Base-by-base conservation (phyloP, 2,888 invertebrate species). In the Sinelater perroti region DNA sequence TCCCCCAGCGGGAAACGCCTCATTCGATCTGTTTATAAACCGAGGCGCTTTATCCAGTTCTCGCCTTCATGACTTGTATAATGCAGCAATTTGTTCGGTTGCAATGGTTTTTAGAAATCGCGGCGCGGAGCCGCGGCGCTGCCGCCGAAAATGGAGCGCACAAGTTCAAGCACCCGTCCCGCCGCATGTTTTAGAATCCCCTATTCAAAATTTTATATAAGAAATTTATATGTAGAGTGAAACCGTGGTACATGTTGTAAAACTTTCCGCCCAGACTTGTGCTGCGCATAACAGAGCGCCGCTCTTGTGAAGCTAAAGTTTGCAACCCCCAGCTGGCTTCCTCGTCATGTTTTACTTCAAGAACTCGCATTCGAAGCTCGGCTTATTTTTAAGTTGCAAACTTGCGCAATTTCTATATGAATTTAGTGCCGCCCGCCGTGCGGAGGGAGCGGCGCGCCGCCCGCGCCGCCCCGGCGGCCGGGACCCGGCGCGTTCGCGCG, bases 21-120 rank as follows among this genome's bases (percentile, higher is more conserved):
- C 72, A 67, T 73, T 72, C 72, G 73, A 72, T 72, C 73, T 69
- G 68, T 72, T 72, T 73, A 75, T 74, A 73, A 75, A 72, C 69
- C 71, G 64, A 67, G 67, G 69, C 70, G 67, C 71, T 73, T 72
- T 70, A 73, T 74, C 69, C 72, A 68, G 70, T 72, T 72, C 71
- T 72, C 72, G 72, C 73, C 70, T 74, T 73, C 72, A 73, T 73
- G 73, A 71, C 73, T 74, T 70, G 75, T 70, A 75, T 74, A 74
- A 73, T 73, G 72, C 40, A 24, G 5, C 40, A 40, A 40, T 40
- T 40, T 40, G 40, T 40, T 40, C 24, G n/a, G 40, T 21, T 7
- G 38, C 28, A 28, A n/a, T n/a, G n/a, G n/a, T n/a, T n/a, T n/a
- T n/a, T n/a, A n/a, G n/a, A n/a, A n/a, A n/a, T n/a, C n/a, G n/a